Evolutionary conservation across 1,140 invertebrate species (phyloP).

Genomic region (Drosophila mojavensis): DNA sequence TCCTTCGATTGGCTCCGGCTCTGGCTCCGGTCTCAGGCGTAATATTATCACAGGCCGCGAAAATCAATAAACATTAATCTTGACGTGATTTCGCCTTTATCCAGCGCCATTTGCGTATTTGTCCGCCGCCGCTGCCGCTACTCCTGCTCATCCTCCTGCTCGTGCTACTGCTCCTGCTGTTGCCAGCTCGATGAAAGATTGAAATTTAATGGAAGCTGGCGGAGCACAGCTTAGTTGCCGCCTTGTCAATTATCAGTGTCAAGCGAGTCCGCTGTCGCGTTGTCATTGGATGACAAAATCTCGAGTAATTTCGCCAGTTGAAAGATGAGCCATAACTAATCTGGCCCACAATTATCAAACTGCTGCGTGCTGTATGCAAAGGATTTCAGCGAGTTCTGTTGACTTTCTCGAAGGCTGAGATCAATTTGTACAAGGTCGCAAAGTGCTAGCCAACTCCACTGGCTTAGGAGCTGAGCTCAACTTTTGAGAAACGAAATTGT

Average conservation of each 20-base stretch:
- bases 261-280: background rate
- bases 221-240: constrained; percentile 1
- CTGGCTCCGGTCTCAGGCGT: constrained; percentile 16
- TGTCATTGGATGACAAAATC: constrained; percentile 9
- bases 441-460: background rate
- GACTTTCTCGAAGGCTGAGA: background rate
- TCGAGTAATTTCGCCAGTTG: constrained; percentile 9
- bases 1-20: constrained; percentile 32
- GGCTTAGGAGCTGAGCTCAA: too few species aligned
- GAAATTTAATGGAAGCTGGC: constrained; percentile 55
- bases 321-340: constrained; percentile 24
- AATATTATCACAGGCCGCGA: constrained; percentile 65
- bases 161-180: background rate
- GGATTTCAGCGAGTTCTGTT: background rate
- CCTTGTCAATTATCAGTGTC: constrained; percentile 54
- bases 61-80: constrained; percentile 82
- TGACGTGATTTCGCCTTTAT: constrained; percentile 75
- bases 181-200: constrained; percentile 60
- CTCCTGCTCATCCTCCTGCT: constrained; percentile 1
- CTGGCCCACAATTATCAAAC: constrained; percentile 23
- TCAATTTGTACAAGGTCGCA: background rate
- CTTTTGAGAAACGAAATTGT: too few species aligned
- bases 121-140: constrained; percentile 16
- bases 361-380: background rate
- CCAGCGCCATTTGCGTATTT: constrained; percentile 76